Conservation (phyloP, 2,797 vertebrate genomes). For the Chiloscyllium punctatum region DNA sequence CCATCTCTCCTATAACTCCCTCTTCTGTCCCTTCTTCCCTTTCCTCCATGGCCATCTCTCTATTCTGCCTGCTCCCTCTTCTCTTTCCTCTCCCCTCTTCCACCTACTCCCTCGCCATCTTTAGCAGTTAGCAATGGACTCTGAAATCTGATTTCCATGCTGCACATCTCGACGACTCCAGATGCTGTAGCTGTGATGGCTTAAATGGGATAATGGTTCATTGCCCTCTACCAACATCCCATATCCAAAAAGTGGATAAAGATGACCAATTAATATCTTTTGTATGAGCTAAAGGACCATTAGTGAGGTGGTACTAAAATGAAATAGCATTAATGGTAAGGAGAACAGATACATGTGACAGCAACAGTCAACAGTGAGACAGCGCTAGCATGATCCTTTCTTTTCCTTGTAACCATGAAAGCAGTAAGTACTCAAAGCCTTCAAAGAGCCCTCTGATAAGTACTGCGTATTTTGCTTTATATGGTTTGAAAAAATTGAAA, state of each 20-base stretch:
- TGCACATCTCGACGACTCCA: not conserved
- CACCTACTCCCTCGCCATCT: too few relatives aligned
- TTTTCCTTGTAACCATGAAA: not conserved
- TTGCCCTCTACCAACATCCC: not conserved
- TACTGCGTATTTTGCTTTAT: not conserved
- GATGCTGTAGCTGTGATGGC: not conserved
- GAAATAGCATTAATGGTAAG: not conserved
- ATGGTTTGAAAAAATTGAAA: not conserved
- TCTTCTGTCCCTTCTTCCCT: too few relatives aligned
- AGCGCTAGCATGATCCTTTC: not conserved
- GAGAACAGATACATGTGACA: not conserved
- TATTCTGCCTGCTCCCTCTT: too few relatives aligned
- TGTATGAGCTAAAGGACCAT: not conserved
- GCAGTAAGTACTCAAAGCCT: not conserved
- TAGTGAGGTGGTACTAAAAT: not conserved
- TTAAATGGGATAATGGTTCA: not conserved
- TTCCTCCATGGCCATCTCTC: too few relatives aligned
- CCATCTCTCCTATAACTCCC: too few relatives aligned
- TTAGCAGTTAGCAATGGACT: not conserved
- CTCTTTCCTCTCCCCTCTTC: too few relatives aligned
- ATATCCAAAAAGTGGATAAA: not conserved
- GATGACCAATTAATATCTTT: not conserved
- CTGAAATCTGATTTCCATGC: not conserved
- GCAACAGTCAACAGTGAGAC: not conserved
- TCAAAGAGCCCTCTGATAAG: not conserved